Conservation (phyloP, 2,888 invertebrate species). For the Anaspis maculata region DNA sequence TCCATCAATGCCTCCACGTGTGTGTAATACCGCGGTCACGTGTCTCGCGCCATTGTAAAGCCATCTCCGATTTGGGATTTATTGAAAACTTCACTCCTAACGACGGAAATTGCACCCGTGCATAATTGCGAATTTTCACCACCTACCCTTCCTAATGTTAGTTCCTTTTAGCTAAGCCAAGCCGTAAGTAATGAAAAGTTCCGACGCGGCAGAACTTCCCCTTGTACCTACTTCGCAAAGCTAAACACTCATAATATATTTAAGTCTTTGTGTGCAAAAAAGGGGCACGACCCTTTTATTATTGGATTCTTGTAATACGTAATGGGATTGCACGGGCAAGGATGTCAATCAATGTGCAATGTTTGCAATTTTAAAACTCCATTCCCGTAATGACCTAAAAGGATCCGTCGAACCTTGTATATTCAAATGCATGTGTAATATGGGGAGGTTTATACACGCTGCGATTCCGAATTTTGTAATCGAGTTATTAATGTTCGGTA, state of each 20-base stretch:
- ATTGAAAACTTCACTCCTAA: too few species aligned
- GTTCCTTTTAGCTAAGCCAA: too few species aligned
- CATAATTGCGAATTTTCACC: too few species aligned
- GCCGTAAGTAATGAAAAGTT: too few species aligned
- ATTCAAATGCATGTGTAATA: conserved; percentile 6
- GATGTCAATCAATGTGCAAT: conserved; percentile 34
- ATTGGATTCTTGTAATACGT: conserved; percentile 30
- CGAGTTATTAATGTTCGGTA: conserved; percentile 5
- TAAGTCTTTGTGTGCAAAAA: conserved; percentile 17
- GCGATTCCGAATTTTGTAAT: conserved; percentile 9
- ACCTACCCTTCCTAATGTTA: too few species aligned
- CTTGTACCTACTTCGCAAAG: conserved; percentile 2
- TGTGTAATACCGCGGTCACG: too few species aligned
- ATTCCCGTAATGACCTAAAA: conserved; percentile 29
- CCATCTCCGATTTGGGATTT: too few species aligned
- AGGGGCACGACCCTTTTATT: conserved; percentile 20
- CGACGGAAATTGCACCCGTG: too few species aligned
- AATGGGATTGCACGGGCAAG: conserved; percentile 31
- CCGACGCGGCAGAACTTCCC: too few species aligned
- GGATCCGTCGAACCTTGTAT: conserved; percentile 6
- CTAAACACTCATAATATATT: conserved; percentile 19
- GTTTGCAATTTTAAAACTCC: conserved; percentile 31
- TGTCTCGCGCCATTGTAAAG: too few species aligned
- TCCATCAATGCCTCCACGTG: too few species aligned
- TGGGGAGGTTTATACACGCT: too few species aligned